Conservation (phyloP, 2,888 invertebrate genomes). For the Apamea crenata region DNA sequence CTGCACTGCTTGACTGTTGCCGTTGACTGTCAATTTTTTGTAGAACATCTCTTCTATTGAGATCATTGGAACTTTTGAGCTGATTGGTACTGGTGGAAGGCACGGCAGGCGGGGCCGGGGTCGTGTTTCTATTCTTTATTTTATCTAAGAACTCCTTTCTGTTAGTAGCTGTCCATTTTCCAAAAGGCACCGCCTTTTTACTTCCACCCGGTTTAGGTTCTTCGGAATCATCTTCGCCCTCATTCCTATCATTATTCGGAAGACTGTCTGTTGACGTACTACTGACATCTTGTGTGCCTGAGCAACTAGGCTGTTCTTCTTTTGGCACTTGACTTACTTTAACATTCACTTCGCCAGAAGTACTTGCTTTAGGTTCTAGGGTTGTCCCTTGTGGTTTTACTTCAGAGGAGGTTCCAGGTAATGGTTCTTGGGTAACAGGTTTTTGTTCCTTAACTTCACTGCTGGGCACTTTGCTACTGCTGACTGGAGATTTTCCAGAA, state of each 20-base stretch:
- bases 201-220: slow-evolving; percentile 76
- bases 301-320: slow-evolving; percentile 51
- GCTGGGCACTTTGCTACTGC: slow-evolving; percentile 1
- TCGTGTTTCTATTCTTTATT: slow-evolving; percentile 82
- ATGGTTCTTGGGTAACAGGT: not conserved
- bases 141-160: slow-evolving; percentile 86
- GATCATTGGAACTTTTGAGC: slow-evolving; percentile 86
- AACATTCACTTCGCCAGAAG: slow-evolving; percentile 22
- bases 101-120: slow-evolving; percentile 32
- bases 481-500: slow-evolving; percentile 19
- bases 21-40: slow-evolving; percentile 87
- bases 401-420: slow-evolving; percentile 13
- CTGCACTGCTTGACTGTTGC: slow-evolving; percentile 78
- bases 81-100: slow-evolving; percentile 83
- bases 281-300: slow-evolving; percentile 48
- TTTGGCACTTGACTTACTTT: slow-evolving; percentile 52
- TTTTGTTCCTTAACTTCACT: slow-evolving; percentile 32
- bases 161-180: slow-evolving; percentile 87
- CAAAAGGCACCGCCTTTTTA: slow-evolving; percentile 86
- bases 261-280: slow-evolving; percentile 51
- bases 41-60: slow-evolving; percentile 86
- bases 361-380: slow-evolving; percentile 17
- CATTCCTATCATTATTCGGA: slow-evolving; percentile 43
- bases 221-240: slow-evolving; percentile 51
- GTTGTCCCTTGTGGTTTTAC: slow-evolving; percentile 4